Base-by-base conservation (phyloP, 2,797 vertebrate genomes). In the Hirundo rustica region DNA sequence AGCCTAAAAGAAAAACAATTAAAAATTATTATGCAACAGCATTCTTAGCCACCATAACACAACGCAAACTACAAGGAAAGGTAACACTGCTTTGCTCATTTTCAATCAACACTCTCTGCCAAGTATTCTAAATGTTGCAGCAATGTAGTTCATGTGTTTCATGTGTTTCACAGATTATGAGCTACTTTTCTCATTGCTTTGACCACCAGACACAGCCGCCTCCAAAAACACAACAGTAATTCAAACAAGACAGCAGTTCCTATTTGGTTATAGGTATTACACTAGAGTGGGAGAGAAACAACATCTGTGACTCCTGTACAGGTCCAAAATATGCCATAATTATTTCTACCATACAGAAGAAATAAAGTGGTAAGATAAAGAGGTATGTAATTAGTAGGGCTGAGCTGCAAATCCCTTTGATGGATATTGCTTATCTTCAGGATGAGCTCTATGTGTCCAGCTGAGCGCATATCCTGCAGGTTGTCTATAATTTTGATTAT, bases 71-170 rank as follows among this genome's bases (percentile, higher is more conserved):
- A 90, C 50, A 85, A 84, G 70, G 65, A 66, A 95, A 96, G 85
- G 85, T 92, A 97, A 96, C 2, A 11, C 55, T 25, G 50, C 80
- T 91, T 96, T 95, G 91, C 82, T 96, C 88, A 81, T 85, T 95
- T 97, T 97, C 95, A 95, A 87, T 95, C 94, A 94, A 82, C 88
- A 85, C 78, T 77, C 62, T 84, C 95, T 94, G 96, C 96, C 97
- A 97, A 97, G 66, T 94, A 92, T 95, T 96, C 92, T 84, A 85
- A 96, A 96, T 66, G 87, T 97, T 4, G 1, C 80, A 96, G 93
- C 95, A 97, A 96, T 96, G 94, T 82, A 92, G 93, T 92, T 97
- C 96, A 95, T 92, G 71, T 89, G 95, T 96, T 95, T 97, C 95
- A 95, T 84, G 77, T 91, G 95, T 96, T 97, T 96, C 94, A 92